phyloP scores from a whole-genome alignment of 30 jellyfish, hydroid and myxozoan genomes.

The Aurelia coerulea region DNA sequence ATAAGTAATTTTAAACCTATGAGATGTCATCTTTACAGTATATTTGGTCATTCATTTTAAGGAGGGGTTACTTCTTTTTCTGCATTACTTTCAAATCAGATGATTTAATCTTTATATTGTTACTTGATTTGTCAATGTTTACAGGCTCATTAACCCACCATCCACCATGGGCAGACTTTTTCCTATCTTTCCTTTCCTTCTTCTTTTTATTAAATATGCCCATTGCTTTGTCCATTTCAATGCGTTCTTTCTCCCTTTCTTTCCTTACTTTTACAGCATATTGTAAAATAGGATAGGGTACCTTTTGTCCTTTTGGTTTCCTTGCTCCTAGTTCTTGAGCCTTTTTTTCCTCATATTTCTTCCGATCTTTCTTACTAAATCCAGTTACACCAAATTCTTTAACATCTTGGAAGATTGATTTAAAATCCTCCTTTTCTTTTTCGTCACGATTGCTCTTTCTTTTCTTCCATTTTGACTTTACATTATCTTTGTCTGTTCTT shows the following conservation, averaged over 20 bases:
- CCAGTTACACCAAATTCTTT: slow-evolving; percentile 84
- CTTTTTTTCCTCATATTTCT: slow-evolving; percentile 45
- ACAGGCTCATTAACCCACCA: slow-evolving; percentile 77
- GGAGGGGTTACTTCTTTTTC: background rate
- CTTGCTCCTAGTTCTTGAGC: slow-evolving; percentile 77
- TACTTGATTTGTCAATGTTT: slow-evolving; percentile 35
- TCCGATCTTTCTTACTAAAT: slow-evolving; percentile 69
- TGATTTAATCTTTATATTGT: slow-evolving; percentile 29
- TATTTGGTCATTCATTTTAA: no score
- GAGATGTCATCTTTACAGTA: no score
- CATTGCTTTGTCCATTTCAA: slow-evolving; percentile 77
- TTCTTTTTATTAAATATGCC: slow-evolving; percentile 75
- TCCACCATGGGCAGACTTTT: slow-evolving; percentile 35
- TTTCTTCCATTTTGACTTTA: background rate
- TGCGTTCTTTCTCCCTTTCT: slow-evolving; percentile 49
- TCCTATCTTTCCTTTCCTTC: slow-evolving; percentile 35
- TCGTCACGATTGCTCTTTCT: background rate
- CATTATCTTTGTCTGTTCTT: background rate
- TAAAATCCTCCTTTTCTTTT: slow-evolving; percentile 43
- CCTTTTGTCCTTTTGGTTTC: slow-evolving; percentile 73
- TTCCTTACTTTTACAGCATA: slow-evolving; percentile 26
- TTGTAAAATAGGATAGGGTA: slow-evolving; percentile 78
- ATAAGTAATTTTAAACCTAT: no score
- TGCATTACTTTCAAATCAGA: slow-evolving; percentile 34
- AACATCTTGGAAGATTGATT: slow-evolving; percentile 62